phyloP scores from a whole-genome alignment of 2,113 vertebrate species.

The Seriola rivoliana region DNA sequence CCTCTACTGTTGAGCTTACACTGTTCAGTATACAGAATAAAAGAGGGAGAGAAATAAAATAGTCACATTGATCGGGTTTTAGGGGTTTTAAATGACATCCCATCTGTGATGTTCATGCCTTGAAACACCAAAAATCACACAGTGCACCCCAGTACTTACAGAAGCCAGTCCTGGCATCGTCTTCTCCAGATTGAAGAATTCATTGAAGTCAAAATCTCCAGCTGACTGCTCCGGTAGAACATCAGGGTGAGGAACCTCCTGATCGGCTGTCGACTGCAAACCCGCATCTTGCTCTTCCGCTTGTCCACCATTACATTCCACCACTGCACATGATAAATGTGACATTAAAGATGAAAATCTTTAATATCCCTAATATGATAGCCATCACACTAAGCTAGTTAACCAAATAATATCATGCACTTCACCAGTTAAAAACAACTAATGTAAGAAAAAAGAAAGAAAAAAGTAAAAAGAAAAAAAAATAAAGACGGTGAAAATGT shows the following conservation, averaged over 20 bases:
- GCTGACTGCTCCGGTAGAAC: conserved; percentile 89
- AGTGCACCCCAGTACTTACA: conserved; percentile 88
- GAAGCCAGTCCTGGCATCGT: conserved; percentile 96
- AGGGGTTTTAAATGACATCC: neutral
- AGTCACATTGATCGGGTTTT: neutral
- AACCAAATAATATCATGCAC: neutral
- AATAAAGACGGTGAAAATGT: neutral
- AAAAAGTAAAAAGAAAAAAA: neutral
- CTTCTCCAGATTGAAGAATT: conserved; percentile 98
- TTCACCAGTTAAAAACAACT: neutral
- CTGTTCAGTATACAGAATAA: neutral
- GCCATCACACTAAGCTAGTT: neutral
- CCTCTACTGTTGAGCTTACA: conserved; percentile 38
- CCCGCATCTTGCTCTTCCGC: conserved; percentile 85
- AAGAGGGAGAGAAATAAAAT: neutral
- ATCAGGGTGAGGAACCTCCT: conserved; percentile 92
- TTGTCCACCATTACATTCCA: conserved; percentile 93
- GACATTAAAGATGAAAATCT: neutral
- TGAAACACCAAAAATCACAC: conserved; percentile 9
- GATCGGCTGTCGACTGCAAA: conserved; percentile 88
- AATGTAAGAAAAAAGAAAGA: neutral
- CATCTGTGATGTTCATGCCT: conserved; percentile 41
- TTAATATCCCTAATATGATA: neutral
- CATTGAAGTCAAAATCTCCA: conserved; percentile 98
- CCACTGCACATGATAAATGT: conserved; percentile 46